phyloP scores from a whole-genome alignment of 1,140 invertebrate species.

The Bicyclus anynana region DNA sequence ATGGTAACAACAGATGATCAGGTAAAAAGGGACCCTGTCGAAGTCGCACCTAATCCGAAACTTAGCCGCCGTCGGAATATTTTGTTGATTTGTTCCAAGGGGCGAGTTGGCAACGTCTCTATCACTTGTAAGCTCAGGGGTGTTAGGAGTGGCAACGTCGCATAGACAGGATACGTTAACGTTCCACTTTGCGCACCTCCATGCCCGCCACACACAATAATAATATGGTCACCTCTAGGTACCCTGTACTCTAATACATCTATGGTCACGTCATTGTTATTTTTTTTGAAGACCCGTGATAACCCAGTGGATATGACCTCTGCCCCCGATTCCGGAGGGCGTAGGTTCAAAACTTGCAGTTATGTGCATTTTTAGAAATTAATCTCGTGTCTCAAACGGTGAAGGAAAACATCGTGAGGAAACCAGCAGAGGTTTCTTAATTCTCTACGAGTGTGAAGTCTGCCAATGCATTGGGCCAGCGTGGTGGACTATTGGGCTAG shows the following conservation, averaged over 20 bases:
- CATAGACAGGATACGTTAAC: constrained; percentile 21
- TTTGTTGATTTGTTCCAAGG: constrained; percentile 23
- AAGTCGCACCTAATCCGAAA: constrained; percentile 20
- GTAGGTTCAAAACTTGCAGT: too few relatives aligned
- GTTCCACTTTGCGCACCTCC: constrained; percentile 3
- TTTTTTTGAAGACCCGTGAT: neutral
- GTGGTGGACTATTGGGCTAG: too few relatives aligned
- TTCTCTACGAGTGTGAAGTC: too few relatives aligned
- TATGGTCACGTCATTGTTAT: neutral
- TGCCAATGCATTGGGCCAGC: too few relatives aligned
- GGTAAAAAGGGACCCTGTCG: constrained; percentile 34
- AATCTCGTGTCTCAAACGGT: too few relatives aligned
- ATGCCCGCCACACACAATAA: constrained; percentile 2
- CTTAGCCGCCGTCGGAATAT: constrained; percentile 33
- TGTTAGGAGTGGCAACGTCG: constrained; percentile 36
- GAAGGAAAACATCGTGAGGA: too few relatives aligned
- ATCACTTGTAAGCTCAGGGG: constrained; percentile 27
- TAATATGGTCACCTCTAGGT: constrained; percentile 4
- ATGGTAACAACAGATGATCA: constrained; percentile 28
- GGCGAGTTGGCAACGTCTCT: constrained; percentile 37
- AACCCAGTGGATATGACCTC: too few relatives aligned
- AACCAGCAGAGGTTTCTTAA: too few relatives aligned
- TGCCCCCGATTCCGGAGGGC: too few relatives aligned
- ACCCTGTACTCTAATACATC: too few relatives aligned
- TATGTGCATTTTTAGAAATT: too few relatives aligned